A percentile compares a stretch with the other conserved stretches of the same genome.
phyloP scores from a whole-genome alignment of 1,140 invertebrate species.

The Oppia nitens region DNA sequence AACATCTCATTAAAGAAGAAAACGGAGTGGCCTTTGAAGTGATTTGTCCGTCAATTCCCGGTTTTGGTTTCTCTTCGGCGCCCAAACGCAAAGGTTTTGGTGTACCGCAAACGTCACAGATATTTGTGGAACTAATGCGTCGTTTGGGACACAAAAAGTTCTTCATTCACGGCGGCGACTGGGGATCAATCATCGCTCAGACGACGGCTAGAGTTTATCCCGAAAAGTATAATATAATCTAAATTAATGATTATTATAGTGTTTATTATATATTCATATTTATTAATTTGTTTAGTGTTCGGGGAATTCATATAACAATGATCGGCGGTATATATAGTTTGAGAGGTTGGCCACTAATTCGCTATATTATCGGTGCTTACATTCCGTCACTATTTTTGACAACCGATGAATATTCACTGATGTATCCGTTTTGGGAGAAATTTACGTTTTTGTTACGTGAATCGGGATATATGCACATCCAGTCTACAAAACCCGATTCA shows the following conservation, averaged over 20 bases:
- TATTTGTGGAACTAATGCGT: conserved; percentile 65
- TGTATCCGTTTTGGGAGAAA: conserved; percentile 30
- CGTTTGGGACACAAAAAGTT: conserved; percentile 54
- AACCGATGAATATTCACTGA: conserved; percentile 16
- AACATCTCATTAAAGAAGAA: conserved; percentile 36
- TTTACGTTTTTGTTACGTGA: conserved; percentile 41
- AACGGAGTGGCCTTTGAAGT: conserved; percentile 56
- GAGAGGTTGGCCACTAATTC: background rate
- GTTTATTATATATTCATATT: no score
- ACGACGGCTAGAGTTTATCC: conserved; percentile 5
- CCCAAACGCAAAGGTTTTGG: background rate
- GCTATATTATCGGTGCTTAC: background rate
- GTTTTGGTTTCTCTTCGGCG: background rate
- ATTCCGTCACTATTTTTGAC: background rate
- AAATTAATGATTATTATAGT: no score
- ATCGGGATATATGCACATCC: conserved; percentile 53
- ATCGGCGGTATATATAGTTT: background rate
- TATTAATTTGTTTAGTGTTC: no score
- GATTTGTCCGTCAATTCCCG: conserved; percentile 54
- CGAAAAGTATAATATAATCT: background rate
- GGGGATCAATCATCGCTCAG: conserved; percentile 26
- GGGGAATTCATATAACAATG: background rate
- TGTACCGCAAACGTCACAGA: conserved; percentile 42
- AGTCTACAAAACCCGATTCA: conserved; percentile 77
- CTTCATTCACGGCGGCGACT: conserved; percentile 67